Evolutionary conservation across 2,888 invertebrate genomes (phyloP), one percentile per base, ranked within the genome.

Genomic region (Netelia melanura): DNA sequence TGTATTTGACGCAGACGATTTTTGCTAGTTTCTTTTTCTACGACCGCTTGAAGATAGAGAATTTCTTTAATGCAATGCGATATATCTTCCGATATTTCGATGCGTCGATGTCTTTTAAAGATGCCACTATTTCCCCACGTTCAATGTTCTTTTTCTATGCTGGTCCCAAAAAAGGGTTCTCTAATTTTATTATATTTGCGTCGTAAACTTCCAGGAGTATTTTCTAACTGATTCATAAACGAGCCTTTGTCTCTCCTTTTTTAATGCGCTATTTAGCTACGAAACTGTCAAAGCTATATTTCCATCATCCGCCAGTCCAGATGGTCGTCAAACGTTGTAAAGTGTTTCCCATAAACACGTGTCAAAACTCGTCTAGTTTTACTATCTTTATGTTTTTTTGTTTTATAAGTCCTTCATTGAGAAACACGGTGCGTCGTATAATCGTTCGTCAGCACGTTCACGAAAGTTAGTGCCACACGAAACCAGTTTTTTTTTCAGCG

Each of bases 391-490:
- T 61, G 1, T 64, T 30, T 52, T 52, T 52, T 9, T 10, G 10
- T 25, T n/a, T 14, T 25, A 21, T 2, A 17, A 58, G 43, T 74
- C 48, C 64, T 65, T 64, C 58, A 71, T 76, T 71, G 43, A 65
- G 23, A 25, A 61, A 64, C n/a, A 58, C n/a, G 23, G 38, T 67
- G 14, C 10, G 10, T 68, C n/a, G 43, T 71, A 64, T 56, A 65
- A 74, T 72, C 25, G 48, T 61, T 58, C 61, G 14, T 56, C 43
- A 14, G 58, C 68, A 61, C 58, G 65, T 25, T 54, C 68, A 68
- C 68, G 52, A 68, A 83, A 83, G 71, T 38, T 72, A 58, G 71
- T 48, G 44, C 68, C 68, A 83, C 62, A 70, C 48, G 17, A 61
- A 48, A 78, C 72, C 44, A 44, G 54, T 71, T 64, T 64, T 79